phyloP scores from a whole-genome alignment of 1,140 invertebrate genomes.

The Trinorchestia longiramus region DNA sequence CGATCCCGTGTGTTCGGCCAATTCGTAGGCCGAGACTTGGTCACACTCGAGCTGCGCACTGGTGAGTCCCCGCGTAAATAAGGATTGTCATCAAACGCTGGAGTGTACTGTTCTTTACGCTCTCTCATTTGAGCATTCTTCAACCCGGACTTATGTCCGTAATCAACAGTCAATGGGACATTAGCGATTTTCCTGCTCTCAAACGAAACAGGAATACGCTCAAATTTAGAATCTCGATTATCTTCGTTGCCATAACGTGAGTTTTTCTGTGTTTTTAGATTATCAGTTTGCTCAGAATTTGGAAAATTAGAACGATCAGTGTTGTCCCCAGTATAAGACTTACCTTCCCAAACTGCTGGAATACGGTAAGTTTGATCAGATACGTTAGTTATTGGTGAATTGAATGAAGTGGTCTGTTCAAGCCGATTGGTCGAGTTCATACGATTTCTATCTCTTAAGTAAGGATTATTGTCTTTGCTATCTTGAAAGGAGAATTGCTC shows the following conservation, averaged over 20 bases:
- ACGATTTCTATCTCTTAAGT: neutral
- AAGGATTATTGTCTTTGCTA: neutral
- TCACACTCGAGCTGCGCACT: neutral
- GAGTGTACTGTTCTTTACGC: neutral
- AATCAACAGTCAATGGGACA: conserved; percentile 38
- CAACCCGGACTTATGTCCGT: neutral
- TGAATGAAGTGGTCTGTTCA: neutral
- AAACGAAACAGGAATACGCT: neutral
- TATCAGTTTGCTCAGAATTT: neutral
- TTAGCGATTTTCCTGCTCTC: neutral
- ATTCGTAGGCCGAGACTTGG: neutral
- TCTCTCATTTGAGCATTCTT: neutral
- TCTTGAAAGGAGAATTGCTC: neutral
- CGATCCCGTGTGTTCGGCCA: neutral
- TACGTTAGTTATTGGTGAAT: neutral
- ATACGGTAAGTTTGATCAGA: neutral
- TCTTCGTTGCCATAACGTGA: neutral
- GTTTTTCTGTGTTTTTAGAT: neutral
- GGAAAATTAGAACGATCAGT: neutral
- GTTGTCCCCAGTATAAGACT: neutral
- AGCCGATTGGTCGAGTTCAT: neutral
- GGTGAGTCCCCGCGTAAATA: conserved; percentile 13
- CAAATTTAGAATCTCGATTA: neutral
- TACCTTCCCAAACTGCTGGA: neutral
- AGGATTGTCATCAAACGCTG: neutral